Conservation (phyloP, 2,888 invertebrate species). For the Melikaiella ostensackeni region DNA sequence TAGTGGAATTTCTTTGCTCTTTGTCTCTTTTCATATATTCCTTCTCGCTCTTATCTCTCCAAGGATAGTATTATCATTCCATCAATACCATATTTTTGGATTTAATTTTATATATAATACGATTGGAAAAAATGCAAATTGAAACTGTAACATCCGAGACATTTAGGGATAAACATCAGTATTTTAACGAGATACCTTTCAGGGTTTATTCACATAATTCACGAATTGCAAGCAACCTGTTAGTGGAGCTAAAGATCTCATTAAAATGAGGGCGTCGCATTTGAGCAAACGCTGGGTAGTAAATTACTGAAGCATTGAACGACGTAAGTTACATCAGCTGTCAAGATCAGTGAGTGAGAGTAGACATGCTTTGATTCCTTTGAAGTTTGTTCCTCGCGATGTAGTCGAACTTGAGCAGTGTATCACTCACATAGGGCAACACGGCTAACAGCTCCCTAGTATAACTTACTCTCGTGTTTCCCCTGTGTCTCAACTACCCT, state of each 20-base stretch:
- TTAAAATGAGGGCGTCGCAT: constrained; percentile 59
- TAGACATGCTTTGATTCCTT: constrained; percentile 57
- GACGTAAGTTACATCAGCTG: constrained; percentile 57
- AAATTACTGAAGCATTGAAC: constrained; percentile 55
- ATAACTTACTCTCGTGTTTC: constrained; percentile 48
- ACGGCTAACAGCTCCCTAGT: constrained; percentile 55
- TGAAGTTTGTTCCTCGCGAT: constrained; percentile 59
- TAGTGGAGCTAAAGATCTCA: constrained; percentile 52
- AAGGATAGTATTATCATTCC: background rate
- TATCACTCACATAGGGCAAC: constrained; percentile 61
- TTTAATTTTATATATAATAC: background rate
- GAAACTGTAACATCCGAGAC: background rate
- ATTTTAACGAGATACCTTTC: background rate
- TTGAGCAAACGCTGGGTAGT: constrained; percentile 56
- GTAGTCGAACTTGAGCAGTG: constrained; percentile 58
- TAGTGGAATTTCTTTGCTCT: background rate
- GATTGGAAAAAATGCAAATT: background rate
- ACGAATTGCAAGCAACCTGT: constrained; percentile 54
- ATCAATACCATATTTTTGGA: background rate
- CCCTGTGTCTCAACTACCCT: constrained; percentile 14
- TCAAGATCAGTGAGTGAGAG: constrained; percentile 55
- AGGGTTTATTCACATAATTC: constrained; percentile 47
- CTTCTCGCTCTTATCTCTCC: background rate
- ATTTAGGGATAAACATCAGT: background rate
- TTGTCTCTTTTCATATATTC: background rate